phyloP scores from a whole-genome alignment of 2,888 invertebrate genomes.

The Cantharis lateralis region DNA sequence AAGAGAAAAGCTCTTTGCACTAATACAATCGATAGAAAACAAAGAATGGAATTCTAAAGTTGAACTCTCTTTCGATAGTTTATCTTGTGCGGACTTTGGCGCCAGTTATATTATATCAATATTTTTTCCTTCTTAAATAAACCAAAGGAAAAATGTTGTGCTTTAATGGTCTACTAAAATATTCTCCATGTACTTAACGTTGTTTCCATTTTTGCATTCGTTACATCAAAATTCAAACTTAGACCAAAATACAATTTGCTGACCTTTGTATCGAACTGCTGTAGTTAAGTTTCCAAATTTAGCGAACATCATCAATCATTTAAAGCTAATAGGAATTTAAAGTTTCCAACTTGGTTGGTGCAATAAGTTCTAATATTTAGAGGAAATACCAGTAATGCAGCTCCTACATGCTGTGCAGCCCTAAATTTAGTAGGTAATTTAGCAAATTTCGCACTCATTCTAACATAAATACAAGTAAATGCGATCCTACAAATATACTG shows the following conservation, averaged over 20 bases:
- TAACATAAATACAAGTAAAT: neutral
- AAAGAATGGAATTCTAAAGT: constrained; percentile 28
- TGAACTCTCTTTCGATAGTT: constrained; percentile 33
- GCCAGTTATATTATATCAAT: constrained; percentile 37
- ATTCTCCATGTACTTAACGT: neutral
- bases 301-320: constrained; percentile 21
- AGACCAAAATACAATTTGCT: constrained; percentile 2
- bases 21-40: constrained; percentile 35
- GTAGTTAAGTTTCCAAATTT: neutral
- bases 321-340: constrained; percentile 21
- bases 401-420: neutral
- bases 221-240: neutral
- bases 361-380: neutral
- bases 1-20: constrained; percentile 18
- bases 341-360: constrained; percentile 11
- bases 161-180: constrained; percentile 3
- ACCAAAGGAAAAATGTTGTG: constrained; percentile 15
- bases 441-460: neutral
- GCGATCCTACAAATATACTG: neutral
- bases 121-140: constrained; percentile 30
- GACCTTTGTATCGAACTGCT: constrained; percentile 11
- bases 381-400: neutral
- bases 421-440: neutral
- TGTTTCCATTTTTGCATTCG: neutral
- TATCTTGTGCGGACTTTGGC: constrained; percentile 29